Conservation (phyloP, 2,113 vertebrate species). For the Leptodactylus fuscus region DNA sequence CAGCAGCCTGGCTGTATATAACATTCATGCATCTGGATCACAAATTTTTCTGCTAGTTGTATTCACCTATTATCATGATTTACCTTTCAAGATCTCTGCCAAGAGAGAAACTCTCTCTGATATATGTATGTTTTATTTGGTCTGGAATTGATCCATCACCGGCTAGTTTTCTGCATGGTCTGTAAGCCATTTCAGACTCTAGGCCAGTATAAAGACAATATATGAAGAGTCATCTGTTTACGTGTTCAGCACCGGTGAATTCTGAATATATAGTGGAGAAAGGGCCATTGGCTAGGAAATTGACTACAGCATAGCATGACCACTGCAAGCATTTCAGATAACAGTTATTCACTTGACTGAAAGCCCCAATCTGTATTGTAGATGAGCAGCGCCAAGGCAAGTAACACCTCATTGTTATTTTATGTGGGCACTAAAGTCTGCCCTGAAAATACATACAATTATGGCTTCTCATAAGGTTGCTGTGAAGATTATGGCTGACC, state of each 20-base stretch:
- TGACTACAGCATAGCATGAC: not conserved
- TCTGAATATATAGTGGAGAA: slow-evolving; percentile 51
- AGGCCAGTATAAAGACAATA: slow-evolving; percentile 34
- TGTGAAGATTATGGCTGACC: too few relatives aligned
- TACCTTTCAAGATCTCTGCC: slow-evolving; percentile 28
- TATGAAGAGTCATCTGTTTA: slow-evolving; percentile 55
- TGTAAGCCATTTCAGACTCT: not conserved
- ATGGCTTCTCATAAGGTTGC: too few relatives aligned
- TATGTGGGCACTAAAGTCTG: too few relatives aligned
- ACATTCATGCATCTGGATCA: not conserved
- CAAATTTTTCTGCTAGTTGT: not conserved
- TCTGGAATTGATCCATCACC: slow-evolving; percentile 56
- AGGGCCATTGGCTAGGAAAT: slow-evolving; percentile 43
- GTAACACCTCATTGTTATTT: not conserved
- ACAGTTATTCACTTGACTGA: slow-evolving; percentile 47
- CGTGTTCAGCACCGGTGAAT: slow-evolving; percentile 26
- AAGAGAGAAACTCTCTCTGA: slow-evolving; percentile 10
- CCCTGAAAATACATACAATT: too few relatives aligned
- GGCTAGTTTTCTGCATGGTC: not conserved
- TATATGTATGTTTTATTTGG: slow-evolving; percentile 31
- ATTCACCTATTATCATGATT: slow-evolving; percentile 42
- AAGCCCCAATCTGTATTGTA: slow-evolving; percentile 17
- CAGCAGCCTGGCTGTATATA: not conserved
- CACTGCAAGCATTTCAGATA: slow-evolving; percentile 18
- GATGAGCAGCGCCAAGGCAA: not conserved